phyloP scores from a whole-genome alignment of 2,888 invertebrate genomes.

The Ariolimax columbianus region DNA sequence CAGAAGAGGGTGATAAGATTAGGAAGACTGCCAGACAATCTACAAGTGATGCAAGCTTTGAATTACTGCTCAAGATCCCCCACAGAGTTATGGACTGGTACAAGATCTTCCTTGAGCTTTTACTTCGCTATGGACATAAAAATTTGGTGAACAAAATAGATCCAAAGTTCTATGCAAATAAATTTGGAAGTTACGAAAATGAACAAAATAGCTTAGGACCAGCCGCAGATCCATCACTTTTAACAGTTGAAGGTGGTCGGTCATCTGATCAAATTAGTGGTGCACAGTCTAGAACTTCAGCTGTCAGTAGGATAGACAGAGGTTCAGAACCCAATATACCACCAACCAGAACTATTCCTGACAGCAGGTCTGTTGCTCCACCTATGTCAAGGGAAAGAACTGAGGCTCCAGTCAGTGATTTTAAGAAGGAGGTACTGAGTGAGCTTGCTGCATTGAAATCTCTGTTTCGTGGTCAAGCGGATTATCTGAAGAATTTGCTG shows the following conservation, averaged over 20 bases:
- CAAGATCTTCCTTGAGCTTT: background rate
- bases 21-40: background rate
- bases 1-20: background rate
- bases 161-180: background rate
- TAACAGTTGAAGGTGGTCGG: background rate
- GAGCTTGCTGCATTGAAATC: background rate
- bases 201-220: background rate
- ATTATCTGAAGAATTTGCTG: background rate
- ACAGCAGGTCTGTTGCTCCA: background rate
- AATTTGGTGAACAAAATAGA: conserved; percentile 19
- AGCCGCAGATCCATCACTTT: background rate
- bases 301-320: background rate
- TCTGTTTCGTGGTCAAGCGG: background rate
- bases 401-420: background rate
- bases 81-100: background rate
- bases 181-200: background rate
- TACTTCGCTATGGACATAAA: background rate
- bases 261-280: background rate
- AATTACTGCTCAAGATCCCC: background rate
- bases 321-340: background rate
- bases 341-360: background rate
- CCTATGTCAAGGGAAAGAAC: background rate
- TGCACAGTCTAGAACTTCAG: background rate
- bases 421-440: background rate
- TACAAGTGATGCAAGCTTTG: background rate